Conservation (phyloP, 2,113 vertebrate genomes). For the Triplophysa rosa region DNA sequence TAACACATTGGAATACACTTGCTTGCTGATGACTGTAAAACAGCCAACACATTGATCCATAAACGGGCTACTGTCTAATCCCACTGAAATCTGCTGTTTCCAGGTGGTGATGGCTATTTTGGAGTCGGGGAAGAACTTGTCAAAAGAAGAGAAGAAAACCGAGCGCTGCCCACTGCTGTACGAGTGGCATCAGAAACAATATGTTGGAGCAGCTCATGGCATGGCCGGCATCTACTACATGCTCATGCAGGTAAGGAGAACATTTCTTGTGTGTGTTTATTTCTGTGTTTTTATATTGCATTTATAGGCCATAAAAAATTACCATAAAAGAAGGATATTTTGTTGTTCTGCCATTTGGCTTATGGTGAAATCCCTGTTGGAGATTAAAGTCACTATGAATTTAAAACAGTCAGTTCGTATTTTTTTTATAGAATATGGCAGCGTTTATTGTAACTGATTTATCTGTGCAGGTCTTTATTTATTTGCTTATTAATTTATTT, state of each 20-base stretch:
- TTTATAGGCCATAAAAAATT: no score
- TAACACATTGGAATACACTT: neutral
- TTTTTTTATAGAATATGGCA: no score
- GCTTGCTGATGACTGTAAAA: neutral
- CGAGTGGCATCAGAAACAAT: conserved; percentile 97
- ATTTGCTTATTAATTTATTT: no score
- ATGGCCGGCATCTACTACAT: conserved; percentile 91
- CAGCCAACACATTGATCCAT: neutral
- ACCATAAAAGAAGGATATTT: no score
- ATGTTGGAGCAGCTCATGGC: conserved; percentile 93
- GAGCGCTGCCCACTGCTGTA: conserved; percentile 94
- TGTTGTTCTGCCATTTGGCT: no score
- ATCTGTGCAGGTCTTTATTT: no score
- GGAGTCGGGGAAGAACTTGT: conserved; percentile 88
- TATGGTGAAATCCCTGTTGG: no score
- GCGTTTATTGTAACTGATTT: no score
- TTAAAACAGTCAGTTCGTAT: no score
- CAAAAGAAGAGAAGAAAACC: conserved; percentile 84
- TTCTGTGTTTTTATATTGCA: no score
- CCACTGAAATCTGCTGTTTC: neutral
- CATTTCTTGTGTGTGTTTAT: no score
- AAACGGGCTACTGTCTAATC: neutral
- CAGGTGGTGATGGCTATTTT: conserved; percentile 87
- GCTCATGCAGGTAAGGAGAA: conserved; percentile 84
- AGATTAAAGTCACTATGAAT: no score